Base-by-base conservation (phyloP, 37 sponge, comb jelly and placozoan species). In the Halisarca cf. caerulea region DNA sequence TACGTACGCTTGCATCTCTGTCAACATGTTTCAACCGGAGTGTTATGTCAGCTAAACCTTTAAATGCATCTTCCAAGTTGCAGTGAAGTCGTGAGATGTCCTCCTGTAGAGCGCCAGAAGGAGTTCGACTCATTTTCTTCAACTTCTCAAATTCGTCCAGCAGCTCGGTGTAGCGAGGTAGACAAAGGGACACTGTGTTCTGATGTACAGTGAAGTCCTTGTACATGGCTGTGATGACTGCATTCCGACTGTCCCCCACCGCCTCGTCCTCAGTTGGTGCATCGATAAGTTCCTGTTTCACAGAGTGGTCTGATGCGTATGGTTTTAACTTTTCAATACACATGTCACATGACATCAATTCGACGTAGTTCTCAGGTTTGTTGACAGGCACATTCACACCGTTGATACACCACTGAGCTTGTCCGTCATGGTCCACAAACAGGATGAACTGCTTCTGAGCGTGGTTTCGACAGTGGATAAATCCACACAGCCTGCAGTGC, bases 401-500 rank as follows among this genome's bases (percentile, higher is more conserved):
- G 36, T 86, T 86, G 14, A 92, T 71, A 41, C 80, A 86, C 92
- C 92, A 92, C 28, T 42, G 51, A 14, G 75, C 42, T 0, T 51
- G 38, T 2, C 69, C 81, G 2, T 85, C 77, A 23, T 6, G 35
- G 34, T 68, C 27, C 27, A 70, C 0, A 58, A 82, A 92, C n/a
- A 92, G 38, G 2, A 92, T 0, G 18, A 92, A 37, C 37, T 89
- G 82, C 17, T 88, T 82, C 6, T 82, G 66, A 1, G 66, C 39
- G 73, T 88, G 88, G 1, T 75, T 59, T 23, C 55, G 33, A 44
- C 92, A 92, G 45, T 86, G 89, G 25, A 92, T 85, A 28, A 85
- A 86, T 21, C 92, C 92, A 59, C 92, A 88, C 17, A 92, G 54
- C 8, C 92, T 79, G 45, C 92, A 92, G 79, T 92, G 66, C 58